Percentiles rank a stretch among this genome's conserved stretches.
phyloP scores from a whole-genome alignment of 2,113 vertebrate genomes.

The Baryphthengus martii region DNA sequence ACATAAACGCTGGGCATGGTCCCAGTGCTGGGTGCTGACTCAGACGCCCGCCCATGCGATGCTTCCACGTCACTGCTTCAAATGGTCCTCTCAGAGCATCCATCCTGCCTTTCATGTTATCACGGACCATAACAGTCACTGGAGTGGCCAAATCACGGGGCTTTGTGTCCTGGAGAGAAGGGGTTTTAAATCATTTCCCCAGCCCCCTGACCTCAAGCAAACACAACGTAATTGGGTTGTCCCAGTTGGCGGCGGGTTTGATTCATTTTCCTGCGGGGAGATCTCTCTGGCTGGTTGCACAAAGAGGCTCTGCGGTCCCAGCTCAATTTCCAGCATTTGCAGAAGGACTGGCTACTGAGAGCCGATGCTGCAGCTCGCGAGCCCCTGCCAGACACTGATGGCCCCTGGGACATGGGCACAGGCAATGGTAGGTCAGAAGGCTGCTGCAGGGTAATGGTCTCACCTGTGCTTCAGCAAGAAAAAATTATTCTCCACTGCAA shows the following conservation, averaged over 20 bases:
- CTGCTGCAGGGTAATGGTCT: not conserved
- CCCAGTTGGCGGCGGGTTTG: not conserved
- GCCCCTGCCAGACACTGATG: fast-evolving
- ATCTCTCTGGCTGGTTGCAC: not conserved
- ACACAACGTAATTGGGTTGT: not conserved
- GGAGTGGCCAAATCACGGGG: not conserved
- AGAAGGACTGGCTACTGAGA: not conserved
- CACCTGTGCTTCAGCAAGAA: not conserved
- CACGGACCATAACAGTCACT: not conserved
- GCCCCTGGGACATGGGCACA: fast-evolving
- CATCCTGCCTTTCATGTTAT: not conserved
- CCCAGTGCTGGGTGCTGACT: not conserved
- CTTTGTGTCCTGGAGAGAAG: not conserved
- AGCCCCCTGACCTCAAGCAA: not conserved
- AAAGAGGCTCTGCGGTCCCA: not conserved
- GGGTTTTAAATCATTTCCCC: not conserved
- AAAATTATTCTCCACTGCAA: not conserved
- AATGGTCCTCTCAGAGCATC: fast-evolving
- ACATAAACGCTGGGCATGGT: not conserved
- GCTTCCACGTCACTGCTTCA: not conserved
- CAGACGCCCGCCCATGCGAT: not conserved
- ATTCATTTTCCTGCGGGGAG: not conserved
- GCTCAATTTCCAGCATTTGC: not conserved
- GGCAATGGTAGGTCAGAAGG: not conserved
- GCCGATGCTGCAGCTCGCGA: fast-evolving